Conservation (phyloP, 2,888 invertebrate genomes). For the Serripes groenlandicus region DNA sequence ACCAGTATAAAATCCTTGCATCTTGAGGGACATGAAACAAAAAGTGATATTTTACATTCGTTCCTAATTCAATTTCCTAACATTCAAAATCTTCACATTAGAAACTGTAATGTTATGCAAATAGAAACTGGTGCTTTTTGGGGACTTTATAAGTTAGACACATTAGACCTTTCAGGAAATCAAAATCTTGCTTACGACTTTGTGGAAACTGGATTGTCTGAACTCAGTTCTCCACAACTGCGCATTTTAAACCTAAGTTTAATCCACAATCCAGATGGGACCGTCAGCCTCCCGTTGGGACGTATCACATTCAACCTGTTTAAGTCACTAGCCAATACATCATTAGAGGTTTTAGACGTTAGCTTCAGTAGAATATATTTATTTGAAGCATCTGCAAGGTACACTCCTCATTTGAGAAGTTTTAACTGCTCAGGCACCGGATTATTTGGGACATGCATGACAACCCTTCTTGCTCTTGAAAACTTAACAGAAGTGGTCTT, state of each 20-base stretch:
- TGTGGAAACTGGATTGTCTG: background rate
- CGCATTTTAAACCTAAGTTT: background rate
- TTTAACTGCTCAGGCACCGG: background rate
- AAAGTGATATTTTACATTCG: background rate
- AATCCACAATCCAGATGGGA: background rate
- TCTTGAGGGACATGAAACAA: background rate
- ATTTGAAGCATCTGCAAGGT: background rate
- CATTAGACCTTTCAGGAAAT: background rate
- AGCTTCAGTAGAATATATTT: background rate
- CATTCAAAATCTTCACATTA: background rate
- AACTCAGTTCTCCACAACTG: background rate
- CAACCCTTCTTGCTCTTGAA: background rate
- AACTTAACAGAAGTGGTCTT: background rate
- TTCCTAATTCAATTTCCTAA: background rate
- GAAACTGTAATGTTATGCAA: background rate
- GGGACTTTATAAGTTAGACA: background rate
- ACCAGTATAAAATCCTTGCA: background rate
- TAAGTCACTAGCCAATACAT: background rate
- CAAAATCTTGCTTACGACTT: background rate
- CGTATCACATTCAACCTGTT: background rate
- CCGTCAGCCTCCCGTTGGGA: background rate
- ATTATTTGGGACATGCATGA: background rate
- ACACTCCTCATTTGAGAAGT: background rate
- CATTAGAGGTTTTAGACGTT: background rate
- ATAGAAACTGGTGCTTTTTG: background rate